Evolutionary conservation across 2,888 invertebrate genomes (phyloP).

Genomic region (Ypsolopha scabrella): DNA sequence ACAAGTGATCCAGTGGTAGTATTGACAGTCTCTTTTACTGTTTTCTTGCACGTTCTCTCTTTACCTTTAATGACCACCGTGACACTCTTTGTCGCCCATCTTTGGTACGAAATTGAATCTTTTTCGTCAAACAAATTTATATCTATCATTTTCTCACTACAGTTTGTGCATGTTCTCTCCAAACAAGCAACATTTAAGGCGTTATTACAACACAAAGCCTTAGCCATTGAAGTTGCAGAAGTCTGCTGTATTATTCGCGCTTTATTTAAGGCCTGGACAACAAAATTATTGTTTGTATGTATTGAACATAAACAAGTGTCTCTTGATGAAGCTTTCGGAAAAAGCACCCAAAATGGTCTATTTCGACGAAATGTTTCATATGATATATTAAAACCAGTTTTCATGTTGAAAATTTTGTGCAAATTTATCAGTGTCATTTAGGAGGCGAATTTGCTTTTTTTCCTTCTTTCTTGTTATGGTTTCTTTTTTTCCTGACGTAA

Average conservation of each 20-base stretch:
- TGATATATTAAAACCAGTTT: background rate
- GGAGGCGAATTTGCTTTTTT: slow-evolving; percentile 5
- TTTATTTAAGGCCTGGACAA: background rate
- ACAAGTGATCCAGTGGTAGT: slow-evolving; percentile 7
- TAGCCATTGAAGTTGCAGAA: background rate
- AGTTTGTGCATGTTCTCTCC: background rate
- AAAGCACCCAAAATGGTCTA: background rate
- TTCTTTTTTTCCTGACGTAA: slow-evolving; percentile 10
- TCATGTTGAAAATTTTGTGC: background rate
- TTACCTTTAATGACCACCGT: background rate
- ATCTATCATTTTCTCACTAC: background rate
- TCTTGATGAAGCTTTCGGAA: background rate
- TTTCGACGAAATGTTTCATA: background rate
- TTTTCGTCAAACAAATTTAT: background rate
- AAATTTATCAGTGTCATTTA: slow-evolving; percentile 1
- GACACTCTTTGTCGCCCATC: background rate
- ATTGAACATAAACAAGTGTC: background rate
- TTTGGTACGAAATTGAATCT: background rate
- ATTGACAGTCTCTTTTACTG: too few relatives aligned
- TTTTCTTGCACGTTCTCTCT: too few relatives aligned
- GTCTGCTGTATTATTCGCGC: background rate
- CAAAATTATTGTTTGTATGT: background rate
- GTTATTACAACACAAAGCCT: too few relatives aligned
- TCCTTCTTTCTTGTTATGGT: slow-evolving; percentile 3
- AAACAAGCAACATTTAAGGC: too few relatives aligned